phyloP scores from a whole-genome alignment of 1,140 invertebrate species.

The Heliconius himera region DNA sequence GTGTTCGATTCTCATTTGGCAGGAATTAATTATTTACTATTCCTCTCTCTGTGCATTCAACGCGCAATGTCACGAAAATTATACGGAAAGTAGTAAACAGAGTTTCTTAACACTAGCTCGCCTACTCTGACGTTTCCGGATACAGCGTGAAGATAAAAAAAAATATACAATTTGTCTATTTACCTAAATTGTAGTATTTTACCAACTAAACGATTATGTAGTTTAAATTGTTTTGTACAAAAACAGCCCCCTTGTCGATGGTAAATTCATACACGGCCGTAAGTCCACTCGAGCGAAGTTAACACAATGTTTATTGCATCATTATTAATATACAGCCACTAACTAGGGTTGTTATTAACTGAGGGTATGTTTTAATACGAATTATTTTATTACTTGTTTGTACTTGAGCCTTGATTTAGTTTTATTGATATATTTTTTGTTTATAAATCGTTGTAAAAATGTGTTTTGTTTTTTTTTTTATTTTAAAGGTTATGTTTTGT shows the following conservation, averaged over 20 bases:
- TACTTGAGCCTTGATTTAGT: constrained; percentile 1
- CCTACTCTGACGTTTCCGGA: too few species aligned
- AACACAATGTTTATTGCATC: too few species aligned
- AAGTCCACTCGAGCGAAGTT: constrained; percentile 44
- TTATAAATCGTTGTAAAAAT: neutral
- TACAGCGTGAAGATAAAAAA: too few species aligned
- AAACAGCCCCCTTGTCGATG: neutral
- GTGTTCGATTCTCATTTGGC: neutral
- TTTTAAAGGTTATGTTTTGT: neutral
- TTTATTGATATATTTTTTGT: neutral
- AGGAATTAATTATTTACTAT: neutral
- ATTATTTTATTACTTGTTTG: constrained; percentile 38
- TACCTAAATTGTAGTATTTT: too few species aligned
- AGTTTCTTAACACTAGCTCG: too few species aligned
- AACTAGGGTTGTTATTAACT: neutral
- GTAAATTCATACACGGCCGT: neutral
- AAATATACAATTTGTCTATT: too few species aligned
- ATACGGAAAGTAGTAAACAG: neutral
- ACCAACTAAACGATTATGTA: neutral
- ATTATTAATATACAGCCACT: constrained; percentile 21
- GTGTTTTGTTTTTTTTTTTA: neutral
- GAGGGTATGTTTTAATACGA: constrained; percentile 40
- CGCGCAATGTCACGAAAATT: neutral
- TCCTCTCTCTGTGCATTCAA: neutral
- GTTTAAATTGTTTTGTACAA: neutral